A percentile compares a stretch with the other conserved stretches of the same genome.
Evolutionary conservation across 2,797 vertebrate genomes (phyloP).

Genomic region (Tadarida brasiliensis): DNA sequence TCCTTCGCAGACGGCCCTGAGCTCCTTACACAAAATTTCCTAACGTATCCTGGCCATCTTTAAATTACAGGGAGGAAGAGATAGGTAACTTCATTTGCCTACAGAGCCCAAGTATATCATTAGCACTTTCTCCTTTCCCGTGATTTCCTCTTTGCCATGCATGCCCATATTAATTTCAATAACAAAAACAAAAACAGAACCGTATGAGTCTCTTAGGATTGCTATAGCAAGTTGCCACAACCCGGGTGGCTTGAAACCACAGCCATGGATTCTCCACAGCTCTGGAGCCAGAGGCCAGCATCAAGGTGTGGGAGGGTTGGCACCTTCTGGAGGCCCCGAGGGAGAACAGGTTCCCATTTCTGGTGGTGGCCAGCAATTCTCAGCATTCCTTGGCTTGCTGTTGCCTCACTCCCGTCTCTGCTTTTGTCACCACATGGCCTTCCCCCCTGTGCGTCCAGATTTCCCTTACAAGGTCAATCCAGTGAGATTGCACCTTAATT

Average conservation of each 20-base stretch:
- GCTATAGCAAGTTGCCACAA: neutral
- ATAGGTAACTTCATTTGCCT: neutral
- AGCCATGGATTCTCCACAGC: neutral
- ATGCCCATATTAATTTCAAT: neutral
- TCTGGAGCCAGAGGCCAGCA: neutral
- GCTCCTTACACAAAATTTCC: neutral
- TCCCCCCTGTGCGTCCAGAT: too few species aligned
- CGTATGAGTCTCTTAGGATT: neutral
- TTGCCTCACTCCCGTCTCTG: neutral
- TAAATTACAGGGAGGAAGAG: neutral
- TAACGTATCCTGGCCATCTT: neutral
- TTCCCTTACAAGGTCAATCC: too few species aligned
- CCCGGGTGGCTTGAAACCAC: neutral
- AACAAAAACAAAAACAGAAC: neutral
- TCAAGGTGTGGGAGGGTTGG: neutral
- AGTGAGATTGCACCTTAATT: neutral
- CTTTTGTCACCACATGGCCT: neutral
- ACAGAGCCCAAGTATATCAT: neutral
- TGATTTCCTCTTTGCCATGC: neutral
- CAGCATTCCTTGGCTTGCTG: accelerated
- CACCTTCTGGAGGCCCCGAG: neutral
- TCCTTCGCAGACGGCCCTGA: neutral
- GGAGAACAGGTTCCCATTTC: neutral
- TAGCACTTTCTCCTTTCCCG: neutral
- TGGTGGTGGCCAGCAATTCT: neutral